These are phyloP conservation scores for Genyomyrus donnyi DNA, from an alignment of 2,113 vertebrate species.

Conservation along the genomic window DNA sequence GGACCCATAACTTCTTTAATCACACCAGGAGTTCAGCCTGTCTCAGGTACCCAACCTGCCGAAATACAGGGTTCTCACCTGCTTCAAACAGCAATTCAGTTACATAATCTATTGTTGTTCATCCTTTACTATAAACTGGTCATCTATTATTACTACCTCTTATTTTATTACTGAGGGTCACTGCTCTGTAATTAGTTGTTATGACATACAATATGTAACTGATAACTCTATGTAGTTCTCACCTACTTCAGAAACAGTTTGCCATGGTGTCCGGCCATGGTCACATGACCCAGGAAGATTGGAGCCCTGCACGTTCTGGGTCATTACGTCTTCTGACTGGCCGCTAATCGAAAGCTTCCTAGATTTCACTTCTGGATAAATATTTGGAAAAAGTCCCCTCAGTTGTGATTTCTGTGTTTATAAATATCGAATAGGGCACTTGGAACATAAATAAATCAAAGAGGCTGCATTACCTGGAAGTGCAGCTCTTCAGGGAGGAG, in stretches of 20 bases:
- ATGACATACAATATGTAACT: neutral
- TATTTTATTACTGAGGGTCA: neutral
- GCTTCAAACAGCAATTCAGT: neutral
- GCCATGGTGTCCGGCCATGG: neutral
- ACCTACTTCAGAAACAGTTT: neutral
- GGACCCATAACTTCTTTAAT: too few species aligned
- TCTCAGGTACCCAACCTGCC: neutral
- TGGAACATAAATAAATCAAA: neutral
- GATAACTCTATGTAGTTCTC: neutral
- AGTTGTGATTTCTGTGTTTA: slow-evolving; percentile 3
- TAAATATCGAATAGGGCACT: neutral
- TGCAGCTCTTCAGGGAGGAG: neutral
- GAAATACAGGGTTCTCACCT: neutral
- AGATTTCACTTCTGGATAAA: neutral
- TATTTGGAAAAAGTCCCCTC: neutral
- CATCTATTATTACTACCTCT: neutral
- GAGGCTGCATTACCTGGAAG: neutral
- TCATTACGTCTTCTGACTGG: neutral
- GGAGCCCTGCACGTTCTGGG: neutral
- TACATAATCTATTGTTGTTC: neutral
- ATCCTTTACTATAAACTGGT: neutral
- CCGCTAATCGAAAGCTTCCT: neutral
- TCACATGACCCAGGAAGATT: neutral
- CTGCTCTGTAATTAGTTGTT: neutral
- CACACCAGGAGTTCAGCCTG: neutral